Evolutionary conservation across 2,797 vertebrate species (phyloP).

Genomic region (Lagorchestes hirsutus): DNA sequence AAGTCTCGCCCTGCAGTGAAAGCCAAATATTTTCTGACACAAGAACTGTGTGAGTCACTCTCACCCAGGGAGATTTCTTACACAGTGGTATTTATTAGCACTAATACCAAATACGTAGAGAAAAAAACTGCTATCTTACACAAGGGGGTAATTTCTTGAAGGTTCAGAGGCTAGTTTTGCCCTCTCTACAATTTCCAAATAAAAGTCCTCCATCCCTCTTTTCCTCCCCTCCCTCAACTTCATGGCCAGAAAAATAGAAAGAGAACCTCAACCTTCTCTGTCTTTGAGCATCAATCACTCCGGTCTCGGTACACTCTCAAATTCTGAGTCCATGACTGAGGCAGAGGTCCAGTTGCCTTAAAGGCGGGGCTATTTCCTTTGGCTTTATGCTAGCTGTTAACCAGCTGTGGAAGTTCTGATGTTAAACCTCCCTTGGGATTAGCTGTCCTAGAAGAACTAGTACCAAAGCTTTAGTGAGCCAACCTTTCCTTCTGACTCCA

Average conservation of each 20-base stretch:
- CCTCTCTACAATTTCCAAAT: background rate
- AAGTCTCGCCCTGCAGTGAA: background rate
- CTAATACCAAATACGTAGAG: background rate
- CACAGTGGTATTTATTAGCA: background rate
- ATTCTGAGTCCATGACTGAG: background rate
- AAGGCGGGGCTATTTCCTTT: background rate
- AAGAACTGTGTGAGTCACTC: background rate
- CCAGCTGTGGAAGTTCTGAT: background rate
- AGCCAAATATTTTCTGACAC: slow-evolving; percentile 9
- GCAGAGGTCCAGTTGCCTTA: background rate
- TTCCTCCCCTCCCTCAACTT: background rate
- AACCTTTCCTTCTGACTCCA: background rate
- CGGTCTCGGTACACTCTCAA: background rate
- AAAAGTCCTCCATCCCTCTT: background rate
- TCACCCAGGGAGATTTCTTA: slow-evolving; percentile 7
- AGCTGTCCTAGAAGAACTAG: background rate
- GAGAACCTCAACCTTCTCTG: background rate
- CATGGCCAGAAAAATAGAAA: background rate
- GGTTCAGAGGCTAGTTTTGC: background rate
- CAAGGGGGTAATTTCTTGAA: background rate
- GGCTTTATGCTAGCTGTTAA: background rate
- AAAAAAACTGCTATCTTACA: background rate
- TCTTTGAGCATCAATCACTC: background rate
- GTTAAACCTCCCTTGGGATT: background rate
- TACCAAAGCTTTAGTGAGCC: background rate